A percentile compares a stretch with the other conserved stretches of the same genome.
Evolutionary conservation across 2,113 vertebrate species (phyloP).

Genomic region (Lamprotornis superbus): DNA sequence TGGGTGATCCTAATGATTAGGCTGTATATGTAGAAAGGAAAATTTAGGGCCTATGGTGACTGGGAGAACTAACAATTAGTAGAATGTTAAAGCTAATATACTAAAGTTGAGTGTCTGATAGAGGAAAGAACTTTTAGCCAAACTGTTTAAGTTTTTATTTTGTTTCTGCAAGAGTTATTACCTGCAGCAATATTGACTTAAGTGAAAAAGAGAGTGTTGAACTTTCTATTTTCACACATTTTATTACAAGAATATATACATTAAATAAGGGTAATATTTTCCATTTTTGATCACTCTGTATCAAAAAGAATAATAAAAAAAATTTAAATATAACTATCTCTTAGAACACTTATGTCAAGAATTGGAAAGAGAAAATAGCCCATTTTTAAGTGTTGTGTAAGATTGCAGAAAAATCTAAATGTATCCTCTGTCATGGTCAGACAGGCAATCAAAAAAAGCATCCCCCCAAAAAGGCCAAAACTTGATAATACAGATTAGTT

Average conservation of each 20-base stretch:
- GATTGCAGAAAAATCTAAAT: neutral
- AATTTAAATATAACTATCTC: neutral
- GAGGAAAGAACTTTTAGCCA: neutral
- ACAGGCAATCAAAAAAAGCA: neutral
- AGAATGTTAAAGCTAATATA: neutral
- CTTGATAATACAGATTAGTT: neutral
- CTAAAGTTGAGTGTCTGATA: neutral
- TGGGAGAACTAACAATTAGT: neutral
- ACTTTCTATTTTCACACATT: neutral
- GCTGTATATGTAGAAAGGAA: neutral
- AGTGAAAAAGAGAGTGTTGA: neutral
- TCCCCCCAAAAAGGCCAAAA: neutral
- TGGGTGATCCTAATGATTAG: neutral
- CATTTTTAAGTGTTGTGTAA: neutral
- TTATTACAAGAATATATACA: neutral
- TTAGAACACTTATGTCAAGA: neutral
- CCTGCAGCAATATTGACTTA: neutral
- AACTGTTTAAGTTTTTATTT: neutral
- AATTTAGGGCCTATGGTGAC: neutral
- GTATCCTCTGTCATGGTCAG: neutral
- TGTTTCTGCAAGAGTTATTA: neutral
- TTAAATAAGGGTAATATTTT: neutral
- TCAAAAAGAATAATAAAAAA: neutral
- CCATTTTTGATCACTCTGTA: neutral
- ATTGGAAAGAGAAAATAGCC: neutral